Evolutionary conservation across 2,888 invertebrate species (phyloP).

Genomic region (Torymus auratus): DNA sequence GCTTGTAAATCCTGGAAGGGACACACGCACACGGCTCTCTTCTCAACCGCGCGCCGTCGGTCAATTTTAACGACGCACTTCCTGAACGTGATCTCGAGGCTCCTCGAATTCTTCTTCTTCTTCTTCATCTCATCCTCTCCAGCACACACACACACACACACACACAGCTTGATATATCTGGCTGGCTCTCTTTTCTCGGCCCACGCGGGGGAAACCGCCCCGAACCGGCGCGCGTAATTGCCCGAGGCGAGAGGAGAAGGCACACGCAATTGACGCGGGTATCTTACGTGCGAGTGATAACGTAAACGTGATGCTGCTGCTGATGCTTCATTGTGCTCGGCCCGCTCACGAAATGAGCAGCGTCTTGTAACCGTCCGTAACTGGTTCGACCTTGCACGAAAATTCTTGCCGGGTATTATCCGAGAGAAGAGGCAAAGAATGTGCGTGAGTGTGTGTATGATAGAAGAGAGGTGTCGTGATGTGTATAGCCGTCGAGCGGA

Average conservation of each 20-base stretch:
- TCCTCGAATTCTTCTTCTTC: background rate
- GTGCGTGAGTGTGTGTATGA: too few relatives aligned
- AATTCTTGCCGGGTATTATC: conserved; percentile 16
- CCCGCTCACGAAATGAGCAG: background rate
- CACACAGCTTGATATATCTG: too few relatives aligned
- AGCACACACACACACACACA: too few relatives aligned
- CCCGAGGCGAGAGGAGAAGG: conserved; percentile 3
- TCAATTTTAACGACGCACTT: conserved; percentile 19
- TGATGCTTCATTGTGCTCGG: background rate
- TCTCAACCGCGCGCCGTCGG: background rate
- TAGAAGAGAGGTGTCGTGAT: too few relatives aligned
- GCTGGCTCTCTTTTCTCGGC: background rate
- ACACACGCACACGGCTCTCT: too few relatives aligned
- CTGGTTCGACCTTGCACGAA: conserved; percentile 42
- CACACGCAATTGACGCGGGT: conserved; percentile 41
- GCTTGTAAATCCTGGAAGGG: too few relatives aligned
- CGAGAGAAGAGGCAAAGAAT: background rate
- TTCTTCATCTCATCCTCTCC: background rate
- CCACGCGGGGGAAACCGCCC: conserved; percentile 59
- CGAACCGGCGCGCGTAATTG: conserved; percentile 61
- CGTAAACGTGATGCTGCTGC: too few relatives aligned
- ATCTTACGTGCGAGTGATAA: background rate
- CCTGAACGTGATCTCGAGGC: background rate
- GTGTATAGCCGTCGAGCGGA: too few relatives aligned
- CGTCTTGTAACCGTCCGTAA: conserved; percentile 45